Conservation (phyloP, 2,113 vertebrate species). For the Amphiprion percula region DNA sequence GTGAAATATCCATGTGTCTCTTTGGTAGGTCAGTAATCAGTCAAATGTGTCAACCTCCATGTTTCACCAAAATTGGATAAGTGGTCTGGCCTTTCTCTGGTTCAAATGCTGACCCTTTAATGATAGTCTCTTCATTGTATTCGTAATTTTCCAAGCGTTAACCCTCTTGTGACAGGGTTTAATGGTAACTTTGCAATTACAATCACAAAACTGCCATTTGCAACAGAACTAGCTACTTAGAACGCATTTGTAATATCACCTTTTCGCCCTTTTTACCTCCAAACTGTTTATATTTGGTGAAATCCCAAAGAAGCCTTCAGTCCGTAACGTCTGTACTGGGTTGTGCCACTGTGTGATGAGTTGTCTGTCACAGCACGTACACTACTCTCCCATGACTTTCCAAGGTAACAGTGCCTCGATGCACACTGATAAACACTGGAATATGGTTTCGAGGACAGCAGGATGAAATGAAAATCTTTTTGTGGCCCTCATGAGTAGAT, state of each 20-base stretch:
- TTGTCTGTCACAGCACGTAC: background rate
- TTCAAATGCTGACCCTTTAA: constrained; percentile 27
- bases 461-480: background rate
- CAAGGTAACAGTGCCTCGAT: background rate
- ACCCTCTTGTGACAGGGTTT: background rate
- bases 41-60: background rate
- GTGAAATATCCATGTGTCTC: background rate
- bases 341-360: background rate
- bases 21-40: background rate
- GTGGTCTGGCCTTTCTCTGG: background rate
- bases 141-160: constrained; percentile 1
- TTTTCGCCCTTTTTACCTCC: constrained; percentile 17
- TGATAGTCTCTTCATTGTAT: background rate
- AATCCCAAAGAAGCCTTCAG: background rate
- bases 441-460: background rate
- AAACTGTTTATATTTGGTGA: background rate
- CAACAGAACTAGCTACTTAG: constrained; percentile 6
- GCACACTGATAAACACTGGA: background rate
- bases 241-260: background rate
- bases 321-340: background rate
- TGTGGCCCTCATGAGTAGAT: background rate
- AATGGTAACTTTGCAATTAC: constrained; percentile 20
- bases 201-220: constrained; percentile 9
- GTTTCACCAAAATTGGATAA: constrained; percentile 26
- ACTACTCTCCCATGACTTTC: background rate